These are phyloP conservation scores for Hyalella azteca DNA, from an alignment of 2,888 invertebrate genomes.

Conservation along the genomic window DNA sequence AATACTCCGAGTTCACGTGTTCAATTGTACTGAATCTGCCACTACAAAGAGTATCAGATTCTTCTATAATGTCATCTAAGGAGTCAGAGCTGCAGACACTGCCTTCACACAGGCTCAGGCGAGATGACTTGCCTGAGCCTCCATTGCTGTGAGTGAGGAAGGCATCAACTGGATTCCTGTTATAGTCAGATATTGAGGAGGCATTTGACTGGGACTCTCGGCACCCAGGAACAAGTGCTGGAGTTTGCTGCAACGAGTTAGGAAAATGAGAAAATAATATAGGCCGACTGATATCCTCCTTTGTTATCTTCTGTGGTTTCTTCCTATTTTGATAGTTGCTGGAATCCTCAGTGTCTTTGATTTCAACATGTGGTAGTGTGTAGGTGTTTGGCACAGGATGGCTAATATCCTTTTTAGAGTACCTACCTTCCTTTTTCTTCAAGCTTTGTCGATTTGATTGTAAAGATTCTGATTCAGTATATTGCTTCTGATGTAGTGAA, in stretches of 20 bases:
- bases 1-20: slow-evolving; percentile 40
- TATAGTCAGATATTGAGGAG: neutral
- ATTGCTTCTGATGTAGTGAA: too few species aligned
- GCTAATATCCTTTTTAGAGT: slow-evolving; percentile 25
- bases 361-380: neutral
- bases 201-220: neutral
- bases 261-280: neutral
- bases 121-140: slow-evolving; percentile 42
- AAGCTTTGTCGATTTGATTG: too few species aligned
- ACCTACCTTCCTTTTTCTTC: neutral
- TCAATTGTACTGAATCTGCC: slow-evolving; percentile 50
- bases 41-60: slow-evolving; percentile 33
- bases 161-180: neutral
- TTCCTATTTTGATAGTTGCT: neutral
- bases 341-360: neutral
- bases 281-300: slow-evolving; percentile 29
- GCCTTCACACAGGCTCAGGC: slow-evolving; percentile 49
- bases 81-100: slow-evolving; percentile 51
- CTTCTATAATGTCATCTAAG: slow-evolving; percentile 35
- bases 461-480: too few species aligned
- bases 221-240: neutral
- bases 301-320: slow-evolving; percentile 7
- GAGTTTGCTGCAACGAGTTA: neutral
- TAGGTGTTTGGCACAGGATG: slow-evolving; percentile 4
- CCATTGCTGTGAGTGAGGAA: neutral